Percentiles rank a stretch among this genome's conserved stretches.
phyloP scores from a whole-genome alignment of 1,140 invertebrate species.

The Drosophila oshimai region DNA sequence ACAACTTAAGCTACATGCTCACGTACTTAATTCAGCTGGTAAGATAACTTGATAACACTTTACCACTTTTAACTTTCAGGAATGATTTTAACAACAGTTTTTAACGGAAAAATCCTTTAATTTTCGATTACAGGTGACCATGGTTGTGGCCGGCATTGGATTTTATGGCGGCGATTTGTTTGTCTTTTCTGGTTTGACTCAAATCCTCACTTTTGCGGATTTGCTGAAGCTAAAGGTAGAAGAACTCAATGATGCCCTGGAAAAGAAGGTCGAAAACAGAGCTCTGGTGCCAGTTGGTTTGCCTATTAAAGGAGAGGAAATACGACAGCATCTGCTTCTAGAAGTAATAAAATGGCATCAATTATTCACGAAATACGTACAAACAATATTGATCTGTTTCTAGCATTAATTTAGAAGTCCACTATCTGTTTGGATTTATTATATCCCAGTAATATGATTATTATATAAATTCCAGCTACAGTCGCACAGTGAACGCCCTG shows the following conservation, averaged over 20 bases:
- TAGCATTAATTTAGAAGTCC: too few relatives aligned
- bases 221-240: slow-evolving; percentile 41
- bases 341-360: slow-evolving; percentile 67
- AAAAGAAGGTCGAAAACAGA: slow-evolving; percentile 3
- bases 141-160: slow-evolving; percentile 36
- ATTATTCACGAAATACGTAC: too few relatives aligned
- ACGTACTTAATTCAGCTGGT: slow-evolving; percentile 46
- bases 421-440: too few relatives aligned
- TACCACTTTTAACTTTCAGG: too few relatives aligned
- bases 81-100: too few relatives aligned
- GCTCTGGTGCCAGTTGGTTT: not conserved
- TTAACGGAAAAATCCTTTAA: too few relatives aligned
- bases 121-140: not conserved
- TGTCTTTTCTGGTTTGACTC: slow-evolving; percentile 33
- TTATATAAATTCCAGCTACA: slow-evolving; percentile 35
- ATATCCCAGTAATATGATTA: too few relatives aligned
- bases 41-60: too few relatives aligned
- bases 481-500: slow-evolving; percentile 25
- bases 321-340: slow-evolving; percentile 5
- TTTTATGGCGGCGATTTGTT: slow-evolving; percentile 53
- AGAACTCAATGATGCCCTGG: slow-evolving; percentile 20
- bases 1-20: slow-evolving; percentile 19
- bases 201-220: slow-evolving; percentile 46
- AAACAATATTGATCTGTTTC: too few relatives aligned
- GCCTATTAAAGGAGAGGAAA: not conserved